Evolutionary conservation across 2,888 invertebrate genomes (phyloP), one percentile per base, ranked within the genome.

Genomic region (Mythimna ferrago): DNA sequence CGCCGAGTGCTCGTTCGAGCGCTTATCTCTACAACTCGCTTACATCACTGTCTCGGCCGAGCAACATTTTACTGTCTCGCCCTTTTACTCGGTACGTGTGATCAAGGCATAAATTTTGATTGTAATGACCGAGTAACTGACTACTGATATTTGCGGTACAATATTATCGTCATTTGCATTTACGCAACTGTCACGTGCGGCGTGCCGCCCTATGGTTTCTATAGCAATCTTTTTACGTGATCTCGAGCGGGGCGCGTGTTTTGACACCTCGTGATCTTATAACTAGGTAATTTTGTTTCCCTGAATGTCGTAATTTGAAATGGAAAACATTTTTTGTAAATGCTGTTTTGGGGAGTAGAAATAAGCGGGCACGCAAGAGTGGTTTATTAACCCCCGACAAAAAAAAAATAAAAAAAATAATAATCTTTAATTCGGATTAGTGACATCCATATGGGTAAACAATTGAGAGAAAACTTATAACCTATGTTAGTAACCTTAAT

Each of bases 111-210:
- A 26, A 26, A 48, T 73, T 66, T 48, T 76, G 14, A 14, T 41
- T 10, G 6, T 57, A 57, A 51, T 58, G 41, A 57, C 51, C 57
- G 19, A 76, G 51, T 77, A 53, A 58, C 35, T 44, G 70, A 58
- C 21, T 76, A 21, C 21, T 58, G 19, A 58, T 71, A 41, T 71
- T 78, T 78, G 26, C 56, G 51, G 72, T 41, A 38, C 4, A 32
- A 44, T 68, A 58, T 38, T 69, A 32, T 41, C 56, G 56, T 71
- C 78, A 41, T 41, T 26, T 53, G 38, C n/a, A 48, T 35, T 44
- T 75, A 72, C 41, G 61, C 56, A 78, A 75, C 4, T 16, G 51
- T 57, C 79, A 61, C 74, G 54, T 32, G 75, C 41, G 48, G n/a
- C n/a, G n/a, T n/a, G n/a, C n/a, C n/a, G n/a, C n/a, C 11, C 44